Percentiles rank a stretch among this genome's conserved stretches.
Conservation (phyloP, 2,797 vertebrate species). For the Luscinia megarhynchos region DNA sequence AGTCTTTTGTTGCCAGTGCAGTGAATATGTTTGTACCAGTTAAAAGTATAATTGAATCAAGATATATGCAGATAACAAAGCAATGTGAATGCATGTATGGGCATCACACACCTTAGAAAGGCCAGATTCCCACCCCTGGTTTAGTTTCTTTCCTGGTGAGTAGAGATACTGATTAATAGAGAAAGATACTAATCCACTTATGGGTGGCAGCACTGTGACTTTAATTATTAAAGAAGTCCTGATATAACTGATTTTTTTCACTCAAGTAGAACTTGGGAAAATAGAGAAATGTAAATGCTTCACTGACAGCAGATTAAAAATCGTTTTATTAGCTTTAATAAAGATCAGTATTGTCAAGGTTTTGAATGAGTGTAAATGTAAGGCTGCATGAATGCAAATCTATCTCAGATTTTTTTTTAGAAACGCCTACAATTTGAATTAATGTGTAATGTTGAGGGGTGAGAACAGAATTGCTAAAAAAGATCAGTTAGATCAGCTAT, state of each 20-base stretch:
- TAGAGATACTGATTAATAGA: slow-evolving; percentile 30
- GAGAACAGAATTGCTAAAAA: background rate
- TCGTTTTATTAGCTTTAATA: slow-evolving; percentile 45
- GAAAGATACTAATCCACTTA: slow-evolving; percentile 39
- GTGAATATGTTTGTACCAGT: slow-evolving; percentile 65
- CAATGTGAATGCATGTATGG: slow-evolving; percentile 17
- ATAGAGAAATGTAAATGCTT: slow-evolving; percentile 20
- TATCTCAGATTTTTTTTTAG: background rate
- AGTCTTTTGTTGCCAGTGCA: slow-evolving; percentile 51
- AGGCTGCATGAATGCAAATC: background rate
- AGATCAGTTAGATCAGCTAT: background rate
- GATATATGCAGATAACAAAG: slow-evolving; percentile 52
- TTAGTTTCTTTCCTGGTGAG: slow-evolving; percentile 5
- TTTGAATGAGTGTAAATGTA: background rate
- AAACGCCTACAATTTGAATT: background rate
- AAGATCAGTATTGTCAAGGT: slow-evolving; percentile 28
- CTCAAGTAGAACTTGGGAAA: slow-evolving; percentile 47
- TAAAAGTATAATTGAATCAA: slow-evolving; percentile 59
- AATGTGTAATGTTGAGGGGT: background rate
- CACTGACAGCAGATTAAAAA: slow-evolving; percentile 26
- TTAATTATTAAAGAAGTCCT: slow-evolving; percentile 22
- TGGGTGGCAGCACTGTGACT: background rate
- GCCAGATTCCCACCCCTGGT: slow-evolving; percentile 4
- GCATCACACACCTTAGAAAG: slow-evolving; percentile 48
- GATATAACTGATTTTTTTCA: slow-evolving; percentile 4